These are phyloP conservation scores for Aspidiotus destructor DNA, from an alignment of 2,888 invertebrate species.

Conservation along the genomic window DNA sequence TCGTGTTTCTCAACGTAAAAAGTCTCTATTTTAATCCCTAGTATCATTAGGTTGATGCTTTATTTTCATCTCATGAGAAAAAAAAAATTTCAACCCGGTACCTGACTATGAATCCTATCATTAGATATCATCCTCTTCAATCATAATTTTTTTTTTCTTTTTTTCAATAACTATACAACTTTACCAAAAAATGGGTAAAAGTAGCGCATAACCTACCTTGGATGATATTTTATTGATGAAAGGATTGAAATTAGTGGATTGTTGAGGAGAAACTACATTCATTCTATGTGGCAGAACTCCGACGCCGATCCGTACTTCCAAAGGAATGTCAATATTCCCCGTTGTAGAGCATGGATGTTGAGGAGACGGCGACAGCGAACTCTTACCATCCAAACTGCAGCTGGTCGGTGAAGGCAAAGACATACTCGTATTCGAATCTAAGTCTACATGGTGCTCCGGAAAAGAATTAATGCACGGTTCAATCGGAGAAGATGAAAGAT, in stretches of 20 bases:
- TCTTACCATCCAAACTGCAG: constrained; percentile 55
- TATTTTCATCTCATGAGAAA: too few relatives aligned
- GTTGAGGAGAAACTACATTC: constrained; percentile 37
- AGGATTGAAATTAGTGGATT: constrained; percentile 32
- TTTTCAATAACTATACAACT: too few relatives aligned
- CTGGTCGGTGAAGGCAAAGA: constrained; percentile 71
- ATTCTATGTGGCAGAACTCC: constrained; percentile 66
- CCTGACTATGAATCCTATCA: too few relatives aligned
- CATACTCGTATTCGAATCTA: constrained; percentile 55
- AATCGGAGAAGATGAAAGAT: constrained; percentile 44
- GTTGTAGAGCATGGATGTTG: constrained; percentile 37
- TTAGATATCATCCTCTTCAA: too few relatives aligned
- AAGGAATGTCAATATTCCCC: constrained; percentile 28
- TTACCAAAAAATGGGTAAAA: too few relatives aligned
- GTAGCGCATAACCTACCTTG: constrained; percentile 30
- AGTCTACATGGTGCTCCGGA: constrained; percentile 53
- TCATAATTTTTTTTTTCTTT: too few relatives aligned
- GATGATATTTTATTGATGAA: constrained; percentile 34
- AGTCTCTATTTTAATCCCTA: too few relatives aligned
- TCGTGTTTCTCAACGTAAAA: too few relatives aligned
- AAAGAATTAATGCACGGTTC: constrained; percentile 61
- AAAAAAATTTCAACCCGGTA: too few relatives aligned
- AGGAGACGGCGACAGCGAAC: constrained; percentile 38
- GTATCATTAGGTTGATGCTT: too few relatives aligned
- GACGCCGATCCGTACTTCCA: constrained; percentile 43